These are phyloP conservation scores for Anas platyrhynchos DNA, from an alignment of 2,113 vertebrate species.

Conservation along the genomic window DNA sequence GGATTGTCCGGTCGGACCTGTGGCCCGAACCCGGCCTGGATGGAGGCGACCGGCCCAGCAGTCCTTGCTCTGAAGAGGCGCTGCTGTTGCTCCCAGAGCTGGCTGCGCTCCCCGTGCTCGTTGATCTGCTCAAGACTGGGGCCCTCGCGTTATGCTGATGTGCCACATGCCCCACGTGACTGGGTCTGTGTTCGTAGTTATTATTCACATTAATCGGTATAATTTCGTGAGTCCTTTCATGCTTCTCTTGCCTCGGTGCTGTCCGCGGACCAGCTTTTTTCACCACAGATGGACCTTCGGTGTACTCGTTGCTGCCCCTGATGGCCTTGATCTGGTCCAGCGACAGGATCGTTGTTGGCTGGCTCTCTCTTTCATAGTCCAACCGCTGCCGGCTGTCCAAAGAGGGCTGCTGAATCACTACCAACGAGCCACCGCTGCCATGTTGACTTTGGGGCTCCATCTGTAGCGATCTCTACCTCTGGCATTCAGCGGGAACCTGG, in stretches of 20 bases:
- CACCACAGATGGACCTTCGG: slow-evolving; percentile 90
- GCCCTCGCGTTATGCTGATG: slow-evolving; percentile 75
- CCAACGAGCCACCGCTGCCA: slow-evolving; percentile 88
- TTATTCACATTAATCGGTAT: slow-evolving; percentile 95
- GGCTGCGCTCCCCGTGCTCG: slow-evolving; percentile 93
- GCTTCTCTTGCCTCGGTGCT: slow-evolving; percentile 88
- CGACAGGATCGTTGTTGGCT: slow-evolving; percentile 87
- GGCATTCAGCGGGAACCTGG: slow-evolving; percentile 90
- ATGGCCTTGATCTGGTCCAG: slow-evolving; percentile 98
- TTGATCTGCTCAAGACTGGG: slow-evolving; percentile 89
- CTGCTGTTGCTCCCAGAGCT: slow-evolving; percentile 94
- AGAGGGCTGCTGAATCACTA: slow-evolving; percentile 90
- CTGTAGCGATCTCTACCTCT: slow-evolving; percentile 89
- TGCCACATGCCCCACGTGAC: slow-evolving; percentile 60
- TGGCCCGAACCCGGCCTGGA: slow-evolving; percentile 72
- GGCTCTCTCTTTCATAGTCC: slow-evolving; percentile 88
- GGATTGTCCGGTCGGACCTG: slow-evolving; percentile 80
- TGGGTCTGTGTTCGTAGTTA: slow-evolving; percentile 84
- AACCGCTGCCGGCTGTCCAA: slow-evolving; percentile 86
- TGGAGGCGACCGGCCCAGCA: slow-evolving; percentile 85
- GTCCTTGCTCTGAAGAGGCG: slow-evolving; percentile 92
- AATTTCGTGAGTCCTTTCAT: slow-evolving; percentile 94
- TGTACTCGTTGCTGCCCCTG: slow-evolving; percentile 96
- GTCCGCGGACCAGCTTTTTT: slow-evolving; percentile 81
- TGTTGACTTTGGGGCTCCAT: slow-evolving; percentile 96